phyloP scores from a whole-genome alignment of 1,140 invertebrate species.

The Penaeus vannamei region DNA sequence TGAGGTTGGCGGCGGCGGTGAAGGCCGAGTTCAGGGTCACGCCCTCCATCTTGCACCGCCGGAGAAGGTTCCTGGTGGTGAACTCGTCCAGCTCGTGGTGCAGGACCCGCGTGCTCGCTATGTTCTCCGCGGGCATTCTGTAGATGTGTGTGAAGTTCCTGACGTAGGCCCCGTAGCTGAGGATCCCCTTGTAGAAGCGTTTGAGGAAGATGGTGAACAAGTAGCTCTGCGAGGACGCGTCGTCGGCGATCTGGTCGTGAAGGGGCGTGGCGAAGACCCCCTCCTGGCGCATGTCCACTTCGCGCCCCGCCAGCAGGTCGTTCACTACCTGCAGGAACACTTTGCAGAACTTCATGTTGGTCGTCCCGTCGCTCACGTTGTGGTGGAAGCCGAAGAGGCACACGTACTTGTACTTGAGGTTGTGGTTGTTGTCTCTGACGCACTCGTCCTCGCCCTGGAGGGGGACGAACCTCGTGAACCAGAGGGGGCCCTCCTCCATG shows the following conservation, averaged over 20 bases:
- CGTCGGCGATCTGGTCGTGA: slow-evolving; percentile 58
- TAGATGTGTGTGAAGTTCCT: slow-evolving; percentile 61
- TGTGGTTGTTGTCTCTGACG: slow-evolving; percentile 47
- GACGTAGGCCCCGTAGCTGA: slow-evolving; percentile 45
- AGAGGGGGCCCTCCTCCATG: slow-evolving; percentile 61
- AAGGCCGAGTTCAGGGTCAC: slow-evolving; percentile 66
- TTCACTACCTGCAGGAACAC: slow-evolving; percentile 66
- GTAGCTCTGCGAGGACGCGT: slow-evolving; percentile 36
- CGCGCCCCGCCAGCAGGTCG: slow-evolving; percentile 46
- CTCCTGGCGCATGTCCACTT: slow-evolving; percentile 57
- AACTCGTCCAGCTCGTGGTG: slow-evolving; percentile 63
- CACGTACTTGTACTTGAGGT: slow-evolving; percentile 63
- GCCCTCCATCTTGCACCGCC: slow-evolving; percentile 63
- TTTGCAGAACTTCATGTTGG: slow-evolving; percentile 68
- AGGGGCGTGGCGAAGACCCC: slow-evolving; percentile 58
- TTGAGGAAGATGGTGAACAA: slow-evolving; percentile 46
- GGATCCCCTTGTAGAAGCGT: slow-evolving; percentile 60
- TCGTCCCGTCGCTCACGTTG: slow-evolving; percentile 67
- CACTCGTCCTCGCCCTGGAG: slow-evolving; percentile 40
- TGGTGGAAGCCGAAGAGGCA: slow-evolving; percentile 67
- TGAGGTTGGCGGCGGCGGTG: slow-evolving; percentile 66
- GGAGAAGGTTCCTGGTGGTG: slow-evolving; percentile 51
- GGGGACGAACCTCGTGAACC: slow-evolving; percentile 62
- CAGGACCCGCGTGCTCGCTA: slow-evolving; percentile 50
- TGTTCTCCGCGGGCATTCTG: slow-evolving; percentile 38